These are phyloP conservation scores for Etheostoma cragini DNA, from an alignment of 2,113 vertebrate genomes.

Conservation along the genomic window DNA sequence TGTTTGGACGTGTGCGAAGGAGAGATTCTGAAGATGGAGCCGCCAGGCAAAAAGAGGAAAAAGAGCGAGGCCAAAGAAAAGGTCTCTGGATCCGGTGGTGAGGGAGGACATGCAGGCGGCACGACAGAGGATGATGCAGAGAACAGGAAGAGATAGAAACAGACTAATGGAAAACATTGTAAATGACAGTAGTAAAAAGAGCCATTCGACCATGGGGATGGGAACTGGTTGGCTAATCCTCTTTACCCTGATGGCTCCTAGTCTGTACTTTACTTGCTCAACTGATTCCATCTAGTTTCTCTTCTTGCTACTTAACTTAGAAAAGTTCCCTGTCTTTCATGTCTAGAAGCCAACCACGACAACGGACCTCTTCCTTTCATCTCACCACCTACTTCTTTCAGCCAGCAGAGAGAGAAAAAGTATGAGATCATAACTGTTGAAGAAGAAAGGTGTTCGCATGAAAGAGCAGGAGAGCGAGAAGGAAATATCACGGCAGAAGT, in stretches of 20 bases:
- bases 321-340: slow-evolving; percentile 5
- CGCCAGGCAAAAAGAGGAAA: background rate
- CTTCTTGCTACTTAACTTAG: background rate
- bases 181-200: background rate
- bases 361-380: slow-evolving; percentile 14
- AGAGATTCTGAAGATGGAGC: no score
- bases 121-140: background rate
- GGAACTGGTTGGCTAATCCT: background rate
- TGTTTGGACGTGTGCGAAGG: no score
- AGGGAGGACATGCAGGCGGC: background rate
- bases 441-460: background rate
- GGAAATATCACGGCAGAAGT: background rate
- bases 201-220: background rate
- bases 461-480: background rate
- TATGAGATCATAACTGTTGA: background rate
- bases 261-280: background rate
- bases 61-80: background rate
- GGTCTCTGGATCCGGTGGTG: background rate
- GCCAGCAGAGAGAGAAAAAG: background rate
- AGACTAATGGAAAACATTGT: background rate
- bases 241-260: no score
- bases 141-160: background rate
- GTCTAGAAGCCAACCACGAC: background rate
- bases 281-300: background rate
- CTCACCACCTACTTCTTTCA: background rate